A percentile compares a stretch with the other conserved stretches of the same genome.
Conservation (phyloP, 2,888 invertebrate genomes). For the Cremastinae sp. region DNA sequence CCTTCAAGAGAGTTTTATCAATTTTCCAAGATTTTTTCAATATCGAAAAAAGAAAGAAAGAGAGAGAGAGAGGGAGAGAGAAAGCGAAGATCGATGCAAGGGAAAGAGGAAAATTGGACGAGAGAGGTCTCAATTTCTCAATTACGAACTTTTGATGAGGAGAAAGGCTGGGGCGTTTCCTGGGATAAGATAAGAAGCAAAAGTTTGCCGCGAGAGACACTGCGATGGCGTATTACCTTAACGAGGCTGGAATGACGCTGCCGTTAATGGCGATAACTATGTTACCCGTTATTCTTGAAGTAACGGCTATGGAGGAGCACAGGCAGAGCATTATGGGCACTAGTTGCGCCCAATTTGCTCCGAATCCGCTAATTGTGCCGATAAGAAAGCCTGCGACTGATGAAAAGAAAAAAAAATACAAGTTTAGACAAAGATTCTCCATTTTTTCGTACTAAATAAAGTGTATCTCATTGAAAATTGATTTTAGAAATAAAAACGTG, state of each 20-base stretch:
- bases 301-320: slow-evolving; percentile 73
- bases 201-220: too few species aligned
- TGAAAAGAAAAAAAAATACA: slow-evolving; percentile 5
- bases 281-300: slow-evolving; percentile 74
- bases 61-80: background rate
- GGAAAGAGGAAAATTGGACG: background rate
- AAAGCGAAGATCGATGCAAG: background rate
- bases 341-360: slow-evolving; percentile 75
- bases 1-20: slow-evolving; percentile 62
- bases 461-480: too few species aligned
- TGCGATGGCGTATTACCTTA: slow-evolving; percentile 75
- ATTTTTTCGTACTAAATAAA: too few species aligned
- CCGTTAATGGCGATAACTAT: slow-evolving; percentile 73
- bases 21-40: background rate
- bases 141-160: slow-evolving; percentile 51
- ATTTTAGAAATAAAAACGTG: too few species aligned
- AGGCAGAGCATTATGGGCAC: slow-evolving; percentile 75
- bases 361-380: slow-evolving; percentile 73
- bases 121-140: background rate
- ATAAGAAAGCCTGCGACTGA: slow-evolving; percentile 71
- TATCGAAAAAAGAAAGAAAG: background rate
- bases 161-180: too few species aligned
- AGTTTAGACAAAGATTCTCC: too few species aligned
- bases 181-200: too few species aligned
- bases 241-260: slow-evolving; percentile 73